Evolutionary conservation across 1,140 invertebrate genomes (phyloP), one percentile per base, ranked within the genome.

Genomic region (Ooceraea biroi): DNA sequence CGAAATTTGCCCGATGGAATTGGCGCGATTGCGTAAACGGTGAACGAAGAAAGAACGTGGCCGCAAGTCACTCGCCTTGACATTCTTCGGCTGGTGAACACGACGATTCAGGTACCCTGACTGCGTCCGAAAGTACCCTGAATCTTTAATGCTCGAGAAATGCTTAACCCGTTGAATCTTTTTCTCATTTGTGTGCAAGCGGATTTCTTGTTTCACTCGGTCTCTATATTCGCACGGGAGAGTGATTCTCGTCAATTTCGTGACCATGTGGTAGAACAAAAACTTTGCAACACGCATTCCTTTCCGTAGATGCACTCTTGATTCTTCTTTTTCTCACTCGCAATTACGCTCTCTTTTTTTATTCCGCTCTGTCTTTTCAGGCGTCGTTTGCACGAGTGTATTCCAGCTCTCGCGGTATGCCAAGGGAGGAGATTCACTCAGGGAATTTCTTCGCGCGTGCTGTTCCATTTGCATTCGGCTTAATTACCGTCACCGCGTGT

Each of bases 401-500:
- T n/a, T 27, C 50, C 36, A 72, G n/a, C n/a, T 36, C 25, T 44
- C 65, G 57, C 1, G 57, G n/a, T 30, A 27, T 1, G 17, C 14
- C 25, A 27, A 11, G 30, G n/a, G 55, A 22, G 17, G 74, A 48
- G 48, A 66, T 65, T 65, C 22, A 25, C 50, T 30, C 8, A n/a
- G 63, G 66, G 44, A 60, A 85, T 85, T 66, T 68, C 46, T 50
- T 65, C 5, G 12, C 52, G 63, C 36, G 77, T 41, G 66, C 72
- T 82, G 58, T 84, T 8, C 7, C 76, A 88, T 87, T 86, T 83
- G 86, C 86, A 83, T 87, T 52, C 71, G 68, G 52, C 84, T 87
- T 82, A 74, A 88, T 68, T 50, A 46, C 25, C 82, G 82, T 17
- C 65, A 30, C 11, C 50, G 83, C 52, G 69, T 50, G 52, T 88